Evolutionary conservation across 2,113 vertebrate species (phyloP), one percentile per base, ranked within the genome.

Genomic region (Percina caprodes): DNA sequence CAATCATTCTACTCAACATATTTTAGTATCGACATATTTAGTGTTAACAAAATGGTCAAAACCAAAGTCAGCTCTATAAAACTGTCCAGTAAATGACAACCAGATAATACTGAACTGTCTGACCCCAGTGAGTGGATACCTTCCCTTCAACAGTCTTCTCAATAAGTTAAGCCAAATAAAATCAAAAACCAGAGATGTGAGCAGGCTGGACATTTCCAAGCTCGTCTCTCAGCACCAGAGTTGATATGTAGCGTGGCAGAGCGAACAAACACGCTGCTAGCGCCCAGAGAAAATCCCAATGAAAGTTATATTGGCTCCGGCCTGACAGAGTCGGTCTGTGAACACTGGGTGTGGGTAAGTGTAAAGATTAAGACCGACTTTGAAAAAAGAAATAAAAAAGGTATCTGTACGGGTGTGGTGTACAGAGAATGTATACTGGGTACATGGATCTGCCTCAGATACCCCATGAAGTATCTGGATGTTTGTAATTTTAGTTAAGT

Each of bases 171-270:
- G 49, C 68, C 66, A 66, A 69, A 89, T 74, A 52, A 73, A 89
- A 83, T 63, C 67, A 73, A 78, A 79, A 49, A 13, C 46, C 67
- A 26, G 67, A 39, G 68, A 69, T 51, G 79, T 80, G 69, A 82
- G 77, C 19, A 0, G 16, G 51, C 23, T 2, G n/a, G 62, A 79
- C 54, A 15, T 61, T 69, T 86, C 82, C 75, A 88, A 39, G 45
- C 68, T 80, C 0, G 13, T 89, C 88, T 73, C 45, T 87, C 86
- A 82, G 65, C 86, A 58, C 77, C 52, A 19, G 56, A 79, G 54
- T 23, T 65, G 65, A 79, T 79, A 81, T 2, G 56, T 79, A 80
- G 61, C 46, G 13, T 58, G 83, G 77, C 61, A 78, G 63, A 61
- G 56, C 11, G 62, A 42, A 80, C 78, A 62, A 85, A 90, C 77